Evolutionary conservation across 1,140 invertebrate genomes (phyloP), one percentile per base, ranked within the genome.

Genomic region (Venustaconcha ellipsiformis): DNA sequence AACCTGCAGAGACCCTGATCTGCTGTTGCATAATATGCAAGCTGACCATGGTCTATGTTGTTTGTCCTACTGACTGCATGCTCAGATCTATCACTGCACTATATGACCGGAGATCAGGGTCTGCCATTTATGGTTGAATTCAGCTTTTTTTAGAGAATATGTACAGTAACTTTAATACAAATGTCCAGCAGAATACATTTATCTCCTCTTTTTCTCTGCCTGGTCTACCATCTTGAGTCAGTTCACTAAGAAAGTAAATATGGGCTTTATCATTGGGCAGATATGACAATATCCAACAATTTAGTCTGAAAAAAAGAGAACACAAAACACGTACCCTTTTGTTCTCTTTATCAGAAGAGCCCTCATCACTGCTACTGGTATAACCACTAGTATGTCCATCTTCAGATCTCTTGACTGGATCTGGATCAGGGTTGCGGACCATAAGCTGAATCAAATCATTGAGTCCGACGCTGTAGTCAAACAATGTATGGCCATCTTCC

Each of bases 381-480:
- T 20, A 56, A 17, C 37, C n/a, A 37, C 67, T 70, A 37, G 76
- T 72, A 18, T 76, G 72, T 65, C 81, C 84, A 23, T 79, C 79
- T 18, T 59, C 23, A 2, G n/a, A 17, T 14, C 59, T 65, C n/a
- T 70, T 68, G 15, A 58, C n/a, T 15, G 78, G 63, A 55, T 30
- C 30, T 14, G 63, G 15, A 30, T 78, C 68, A 8, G 70, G 59
- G 30, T 77, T 79, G 82, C 90, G 91, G 3, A 93, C 88, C 89
- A 94, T 92, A 18, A 95, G 87, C 84, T 95, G 94, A 72, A 96
- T 93, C 18, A 95, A 93, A 90, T 95, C 94, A 90, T 96, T 95
- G 1, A 95, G 87, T 78, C 94, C 93, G 57, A 96, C 92, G 83
- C 93, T 93, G 84, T 96, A 96, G 86, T 96, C 94, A 90, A 94